A percentile compares a stretch with the other conserved stretches of the same genome.
Evolutionary conservation across 2,797 vertebrate species (phyloP).

Genomic region (Sebastiscus albofasciatus): DNA sequence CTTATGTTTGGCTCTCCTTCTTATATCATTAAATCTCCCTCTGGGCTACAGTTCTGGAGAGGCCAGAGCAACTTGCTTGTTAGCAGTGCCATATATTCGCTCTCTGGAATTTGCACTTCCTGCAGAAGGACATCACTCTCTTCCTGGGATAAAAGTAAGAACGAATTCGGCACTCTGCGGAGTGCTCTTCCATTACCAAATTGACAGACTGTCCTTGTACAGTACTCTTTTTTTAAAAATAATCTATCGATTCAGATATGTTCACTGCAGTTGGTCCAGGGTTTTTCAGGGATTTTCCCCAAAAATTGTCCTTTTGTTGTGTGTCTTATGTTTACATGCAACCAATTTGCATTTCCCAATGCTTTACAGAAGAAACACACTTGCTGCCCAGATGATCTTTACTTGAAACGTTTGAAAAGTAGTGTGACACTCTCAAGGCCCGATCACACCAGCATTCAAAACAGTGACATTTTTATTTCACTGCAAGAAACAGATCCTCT

Average conservation of each 20-base stretch:
- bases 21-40: constrained; percentile 20
- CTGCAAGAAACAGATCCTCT: neutral
- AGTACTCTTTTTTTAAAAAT: neutral
- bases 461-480: neutral
- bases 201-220: neutral
- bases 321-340: neutral
- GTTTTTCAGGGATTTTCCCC: neutral
- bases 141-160: neutral
- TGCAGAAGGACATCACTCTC: constrained; percentile 19
- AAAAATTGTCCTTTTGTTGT: neutral
- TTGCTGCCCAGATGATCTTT: neutral
- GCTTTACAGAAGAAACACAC: neutral
- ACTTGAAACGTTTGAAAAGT: neutral
- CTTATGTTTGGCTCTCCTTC: constrained; percentile 31
- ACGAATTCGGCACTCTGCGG: neutral
- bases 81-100: constrained; percentile 8
- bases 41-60: neutral
- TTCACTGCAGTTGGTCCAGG: neutral
- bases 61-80: constrained; percentile 9
- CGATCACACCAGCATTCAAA: neutral
- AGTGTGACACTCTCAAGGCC: neutral
- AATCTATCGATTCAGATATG: neutral
- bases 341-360: neutral
- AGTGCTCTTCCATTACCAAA: neutral
- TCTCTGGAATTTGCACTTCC: constrained; percentile 20